A percentile compares a stretch with the other conserved stretches of the same genome.
Evolutionary conservation across 2,888 invertebrate species (phyloP).

Genomic region (Caenorhabditis macrosperma): DNA sequence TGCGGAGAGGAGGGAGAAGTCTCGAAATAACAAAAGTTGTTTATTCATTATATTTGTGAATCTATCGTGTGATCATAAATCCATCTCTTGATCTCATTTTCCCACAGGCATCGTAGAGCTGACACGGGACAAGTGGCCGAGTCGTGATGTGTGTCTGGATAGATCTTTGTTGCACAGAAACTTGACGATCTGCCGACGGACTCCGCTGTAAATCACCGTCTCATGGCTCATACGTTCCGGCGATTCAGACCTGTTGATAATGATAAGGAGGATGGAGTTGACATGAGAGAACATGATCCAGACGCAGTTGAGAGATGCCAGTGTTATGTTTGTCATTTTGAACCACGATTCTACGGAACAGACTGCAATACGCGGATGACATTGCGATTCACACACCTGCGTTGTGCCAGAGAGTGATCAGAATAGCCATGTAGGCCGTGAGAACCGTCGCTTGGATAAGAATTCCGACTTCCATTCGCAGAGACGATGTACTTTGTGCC

Average conservation of each 20-base stretch:
- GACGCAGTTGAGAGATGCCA: conserved; percentile 43
- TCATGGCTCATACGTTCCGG: neutral
- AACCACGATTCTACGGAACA: conserved; percentile 52
- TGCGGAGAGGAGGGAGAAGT: too few relatives aligned
- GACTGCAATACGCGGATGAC: neutral
- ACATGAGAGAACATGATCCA: conserved; percentile 55
- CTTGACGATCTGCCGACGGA: conserved; percentile 40
- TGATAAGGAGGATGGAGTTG: conserved; percentile 37
- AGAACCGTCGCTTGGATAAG: conserved; percentile 51
- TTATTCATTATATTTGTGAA: too few relatives aligned
- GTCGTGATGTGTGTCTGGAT: conserved; percentile 30
- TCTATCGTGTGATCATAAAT: too few relatives aligned
- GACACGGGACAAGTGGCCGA: conserved; percentile 29
- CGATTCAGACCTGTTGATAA: conserved; percentile 24
- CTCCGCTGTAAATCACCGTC: conserved; percentile 28
- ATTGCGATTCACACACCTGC: conserved; percentile 44
- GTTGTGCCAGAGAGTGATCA: conserved; percentile 61
- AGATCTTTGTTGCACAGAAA: neutral
- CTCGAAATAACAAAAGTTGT: too few relatives aligned
- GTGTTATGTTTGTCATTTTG: conserved; percentile 38
- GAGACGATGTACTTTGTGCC: conserved; percentile 13
- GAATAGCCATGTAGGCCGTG: conserved; percentile 54
- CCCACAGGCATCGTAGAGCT: conserved; percentile 16
- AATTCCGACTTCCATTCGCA: conserved; percentile 43
- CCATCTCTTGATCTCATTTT: neutral